Base-by-base conservation (phyloP, 30 jellyfish, hydroid and myxozoan species). In the Aurelia sp. region DNA sequence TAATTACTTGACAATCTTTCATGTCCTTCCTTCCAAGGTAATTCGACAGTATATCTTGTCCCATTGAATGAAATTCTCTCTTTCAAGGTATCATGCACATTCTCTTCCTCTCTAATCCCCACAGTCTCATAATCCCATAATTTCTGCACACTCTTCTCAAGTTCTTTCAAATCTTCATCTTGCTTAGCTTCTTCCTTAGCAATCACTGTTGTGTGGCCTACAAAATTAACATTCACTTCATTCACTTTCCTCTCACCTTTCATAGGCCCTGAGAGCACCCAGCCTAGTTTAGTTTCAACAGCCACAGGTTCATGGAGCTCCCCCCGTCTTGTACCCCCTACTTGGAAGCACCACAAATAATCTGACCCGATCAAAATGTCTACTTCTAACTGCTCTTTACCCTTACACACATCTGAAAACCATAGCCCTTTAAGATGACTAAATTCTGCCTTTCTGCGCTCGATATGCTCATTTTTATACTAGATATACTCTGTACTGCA, bases 1-100 rank as follows among this genome's bases (percentile, higher is more conserved):
- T 71, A 74, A 37, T 74, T 74, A 3, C 22, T 6, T 17, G 86
- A 81, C 9, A 74, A 81, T n/a, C 13, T 15, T 6, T 19, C 74
- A 31, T 74, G 75, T 4, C 74, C 86, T 48, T 52, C 86, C 22
- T 74, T 74, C 86, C 86, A 74, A 13, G 86, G 86, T 20, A 51
- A 20, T 21, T 11, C 19, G 17, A 74, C 86, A 15, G 0, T 22
- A 22, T 74, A 74, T 52, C 86, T 74, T n/a, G 18, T 18, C 3
- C 62, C 77, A 20, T 74, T 48, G 21, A 74, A 74, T 12, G 53
- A 4, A 0, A 74, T 31, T 8, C 15, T 31, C 48, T 74, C 86
- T 18, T 37, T 71, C 66, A 71, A 27, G 33, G 33, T 27, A 27
- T 27, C 33, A 27, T 27, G 33, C 33, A 27, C 33, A 27, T 27